phyloP scores from a whole-genome alignment of 2,113 vertebrate species.

The Nothocercus julius region DNA sequence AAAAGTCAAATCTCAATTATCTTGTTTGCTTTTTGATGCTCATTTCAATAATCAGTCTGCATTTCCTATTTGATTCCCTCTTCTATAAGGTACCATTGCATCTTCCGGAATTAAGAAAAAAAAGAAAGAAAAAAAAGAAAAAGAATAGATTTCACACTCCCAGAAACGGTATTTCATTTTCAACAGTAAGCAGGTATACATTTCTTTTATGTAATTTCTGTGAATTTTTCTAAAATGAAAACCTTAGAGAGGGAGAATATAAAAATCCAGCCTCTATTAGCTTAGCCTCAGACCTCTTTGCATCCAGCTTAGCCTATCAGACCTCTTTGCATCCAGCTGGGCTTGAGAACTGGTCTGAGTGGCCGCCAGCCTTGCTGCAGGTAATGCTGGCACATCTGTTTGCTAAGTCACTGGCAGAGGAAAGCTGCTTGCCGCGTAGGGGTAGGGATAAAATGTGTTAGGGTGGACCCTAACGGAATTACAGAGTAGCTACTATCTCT shows the following conservation, averaged over 20 bases:
- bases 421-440: neutral
- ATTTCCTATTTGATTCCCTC: neutral
- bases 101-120: neutral
- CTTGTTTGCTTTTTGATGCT: neutral
- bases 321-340: too few species aligned
- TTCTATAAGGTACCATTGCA: neutral
- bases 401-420: neutral
- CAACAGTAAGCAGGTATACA: neutral
- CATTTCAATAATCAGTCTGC: neutral
- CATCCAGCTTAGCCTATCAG: too few species aligned
- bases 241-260: neutral
- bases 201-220: neutral
- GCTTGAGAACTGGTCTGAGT: neutral
- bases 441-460: too few species aligned
- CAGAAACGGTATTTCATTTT: neutral
- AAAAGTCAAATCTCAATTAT: neutral
- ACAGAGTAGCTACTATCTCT: neutral
- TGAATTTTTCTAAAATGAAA: neutral
- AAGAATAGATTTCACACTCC: neutral
- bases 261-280: neutral
- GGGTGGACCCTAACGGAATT: accelerated
- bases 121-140: neutral
- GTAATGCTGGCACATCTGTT: neutral
- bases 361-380: neutral
- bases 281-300: too few species aligned